Evolutionary conservation across 92 coral and sea anemone genomes (phyloP), one percentile per base, ranked within the genome.

Genomic region (Phenganax marumi): DNA sequence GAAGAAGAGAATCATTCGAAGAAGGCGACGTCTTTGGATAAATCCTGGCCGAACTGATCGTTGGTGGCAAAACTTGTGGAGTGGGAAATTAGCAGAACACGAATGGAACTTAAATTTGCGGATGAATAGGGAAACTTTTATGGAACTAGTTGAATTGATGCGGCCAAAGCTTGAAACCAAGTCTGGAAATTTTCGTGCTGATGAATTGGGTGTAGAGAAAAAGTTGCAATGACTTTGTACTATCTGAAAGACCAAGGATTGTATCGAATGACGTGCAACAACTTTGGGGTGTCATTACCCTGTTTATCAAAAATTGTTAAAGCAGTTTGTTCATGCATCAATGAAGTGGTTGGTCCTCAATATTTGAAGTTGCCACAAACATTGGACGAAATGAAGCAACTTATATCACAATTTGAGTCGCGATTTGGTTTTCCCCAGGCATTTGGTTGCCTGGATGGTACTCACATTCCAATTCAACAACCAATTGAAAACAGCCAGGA

Each of bases 401-500:
- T 87, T 23, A 82, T 81, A 51, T 39, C 78, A 56, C 76, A 73
- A n/a, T 86, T 86, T 75, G 89, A 80, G 74, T 57, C 84, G 61
- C 89, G 89, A 46, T 86, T 81, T 80, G 86, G 89, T 21, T 86
- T 86, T 74, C 89, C 89, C 33, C 86, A 70, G 76, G 81, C 86
- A 14, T 72, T 81, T 53, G 75, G 81, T 60, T 81, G 86, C 51
- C 50, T 85, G 81, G 85, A 85, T 68, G 86, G 88, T 14, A 85
- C 88, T 10, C 88, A 85, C 68, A 78, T 68, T 25, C 88, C 88
- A 47, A 77, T 84, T 48, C 24, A 52, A 43, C 88, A 77, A 21
- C 88, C 88, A 65, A 25, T 50, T 26, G 88, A 56, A 57, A 79
- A 85, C 57, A 85, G 88, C 68, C 85, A 85, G 39, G 85, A 85